These are phyloP conservation scores for Conger conger DNA, from an alignment of 2,113 vertebrate genomes.

Conservation along the genomic window DNA sequence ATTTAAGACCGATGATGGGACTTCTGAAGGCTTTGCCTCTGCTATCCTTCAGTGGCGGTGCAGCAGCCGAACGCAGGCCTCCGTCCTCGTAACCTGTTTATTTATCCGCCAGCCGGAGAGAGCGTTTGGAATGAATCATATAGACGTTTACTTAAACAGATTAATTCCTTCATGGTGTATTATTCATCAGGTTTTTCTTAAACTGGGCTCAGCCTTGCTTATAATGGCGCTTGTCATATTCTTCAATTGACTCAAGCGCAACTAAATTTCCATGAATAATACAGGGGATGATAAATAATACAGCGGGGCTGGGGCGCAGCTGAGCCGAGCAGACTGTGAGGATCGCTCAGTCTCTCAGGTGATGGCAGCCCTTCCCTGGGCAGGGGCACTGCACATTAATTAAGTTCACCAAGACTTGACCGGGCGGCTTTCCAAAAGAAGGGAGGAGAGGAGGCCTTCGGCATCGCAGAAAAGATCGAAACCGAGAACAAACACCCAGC, in stretches of 20 bases:
- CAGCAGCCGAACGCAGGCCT: slow-evolving; percentile 49
- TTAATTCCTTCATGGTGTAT: slow-evolving; percentile 30
- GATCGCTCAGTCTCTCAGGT: slow-evolving; percentile 25
- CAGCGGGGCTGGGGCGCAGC: not conserved
- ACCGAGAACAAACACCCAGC: slow-evolving; percentile 17
- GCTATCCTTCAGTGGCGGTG: not conserved
- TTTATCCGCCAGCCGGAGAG: slow-evolving; percentile 4
- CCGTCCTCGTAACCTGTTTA: not conserved
- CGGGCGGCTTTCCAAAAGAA: slow-evolving; percentile 31
- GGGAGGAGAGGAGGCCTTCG: slow-evolving; percentile 61
- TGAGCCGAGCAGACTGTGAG: slow-evolving; percentile 6
- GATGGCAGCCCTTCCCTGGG: slow-evolving; percentile 17
- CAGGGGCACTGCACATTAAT: slow-evolving; percentile 23
- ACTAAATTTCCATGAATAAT: slow-evolving; percentile 34
- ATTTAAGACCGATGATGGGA: slow-evolving; percentile 34
- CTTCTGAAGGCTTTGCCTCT: slow-evolving; percentile 50
- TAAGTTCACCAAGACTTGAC: not conserved
- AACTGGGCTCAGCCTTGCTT: slow-evolving; percentile 7
- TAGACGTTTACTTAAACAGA: slow-evolving; percentile 32
- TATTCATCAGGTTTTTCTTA: slow-evolving; percentile 27
- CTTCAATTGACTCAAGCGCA: slow-evolving; percentile 31
- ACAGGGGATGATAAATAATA: slow-evolving; percentile 31
- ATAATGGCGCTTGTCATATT: slow-evolving; percentile 30
- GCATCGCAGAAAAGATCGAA: not conserved
- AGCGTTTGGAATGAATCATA: slow-evolving; percentile 26